Evolutionary conservation across 2,888 invertebrate species (phyloP), one percentile per base, ranked within the genome.

Genomic region (Xestobium rufovillosum): DNA sequence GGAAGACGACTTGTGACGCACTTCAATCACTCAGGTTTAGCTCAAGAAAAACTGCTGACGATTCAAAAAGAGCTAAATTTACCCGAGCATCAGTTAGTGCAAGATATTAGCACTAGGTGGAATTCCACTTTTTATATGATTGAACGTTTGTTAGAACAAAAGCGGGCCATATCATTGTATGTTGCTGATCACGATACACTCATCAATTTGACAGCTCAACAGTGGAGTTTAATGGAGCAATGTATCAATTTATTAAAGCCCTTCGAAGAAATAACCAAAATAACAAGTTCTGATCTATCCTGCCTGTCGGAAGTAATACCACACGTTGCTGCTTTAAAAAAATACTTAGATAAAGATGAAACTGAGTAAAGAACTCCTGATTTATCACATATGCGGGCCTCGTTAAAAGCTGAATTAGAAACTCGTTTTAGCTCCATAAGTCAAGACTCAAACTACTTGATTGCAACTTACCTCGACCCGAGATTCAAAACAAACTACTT

Each of bases 1-100:
- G n/a, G n/a, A n/a, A n/a, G n/a, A n/a, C 47, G 50, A 3, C 28
- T 57, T 4, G 53, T 54, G 10, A 51, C 50, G 2, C 53, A 55
- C 39, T 55, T 45, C 41, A 43, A 48, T 34, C 34, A 42, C 33
- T 45, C 42, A n/a, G 32, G 32, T 15, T 19, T 31, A 33, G 41
- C 41, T 10, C 39, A 44, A 43, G 41, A 43, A 44, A 39, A 48
- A 36, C 36, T 43, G 33, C 8, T 16, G 26, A 11, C 12, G 8
- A 45, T 43, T 41, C 47, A 41, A 35, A 34, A 45, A 12, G 43
- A 45, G 30, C 15, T 43, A 16, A 35, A 36, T 28, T 27, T 48
- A 29, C 38, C 39, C 17, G 36, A 48, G 27, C 41, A 47, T 33
- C 25, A 39, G 16, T 33, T 42, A 12, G 33, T 47, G 13, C 36